phyloP scores from a whole-genome alignment of 2,113 vertebrate species.

The Albula glossodonta region DNA sequence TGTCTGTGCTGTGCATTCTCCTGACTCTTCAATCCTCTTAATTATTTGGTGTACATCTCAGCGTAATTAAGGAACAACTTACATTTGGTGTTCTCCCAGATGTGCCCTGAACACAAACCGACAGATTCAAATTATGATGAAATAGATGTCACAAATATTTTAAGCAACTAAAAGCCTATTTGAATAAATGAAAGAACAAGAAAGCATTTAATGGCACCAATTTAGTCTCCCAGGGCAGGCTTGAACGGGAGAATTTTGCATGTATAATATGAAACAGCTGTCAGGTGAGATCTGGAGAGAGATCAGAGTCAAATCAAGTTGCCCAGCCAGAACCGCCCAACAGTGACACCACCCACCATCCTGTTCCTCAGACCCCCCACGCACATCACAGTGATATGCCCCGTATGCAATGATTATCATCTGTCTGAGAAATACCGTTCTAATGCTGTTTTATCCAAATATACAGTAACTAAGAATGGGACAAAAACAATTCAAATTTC shows the following conservation, averaged over 20 bases:
- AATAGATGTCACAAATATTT: conserved; percentile 11
- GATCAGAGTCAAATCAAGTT: not conserved
- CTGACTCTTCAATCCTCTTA: not conserved
- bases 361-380: no score
- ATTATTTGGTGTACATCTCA: not conserved
- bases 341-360: not conserved
- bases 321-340: not conserved
- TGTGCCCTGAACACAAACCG: not conserved
- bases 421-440: not conserved
- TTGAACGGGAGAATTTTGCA: not conserved
- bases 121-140: not conserved
- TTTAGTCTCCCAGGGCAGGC: not conserved
- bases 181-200: not conserved
- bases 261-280: not conserved
- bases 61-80: not conserved
- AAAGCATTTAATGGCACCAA: not conserved
- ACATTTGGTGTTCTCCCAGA: not conserved
- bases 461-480: not conserved
- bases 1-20: not conserved
- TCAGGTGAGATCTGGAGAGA: not conserved
- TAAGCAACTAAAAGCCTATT: not conserved
- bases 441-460: not conserved
- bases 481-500: no score
- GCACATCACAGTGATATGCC: not conserved
- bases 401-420: not conserved